Evolutionary conservation across 1,140 invertebrate genomes (phyloP), one percentile per base, ranked within the genome.

Genomic region (Phymorhynchus buccinoides): DNA sequence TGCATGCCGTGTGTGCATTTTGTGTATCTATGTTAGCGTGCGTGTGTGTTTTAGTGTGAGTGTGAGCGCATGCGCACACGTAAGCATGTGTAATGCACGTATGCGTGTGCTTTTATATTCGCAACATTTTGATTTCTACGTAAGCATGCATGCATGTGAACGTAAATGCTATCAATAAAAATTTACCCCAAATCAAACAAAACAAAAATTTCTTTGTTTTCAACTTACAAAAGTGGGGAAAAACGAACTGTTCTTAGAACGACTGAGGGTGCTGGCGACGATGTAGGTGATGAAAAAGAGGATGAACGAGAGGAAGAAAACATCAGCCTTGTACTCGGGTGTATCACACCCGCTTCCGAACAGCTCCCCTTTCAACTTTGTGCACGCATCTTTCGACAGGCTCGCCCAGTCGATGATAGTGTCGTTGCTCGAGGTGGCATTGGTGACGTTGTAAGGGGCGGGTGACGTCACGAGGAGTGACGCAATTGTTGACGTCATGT

Each of bases 221-320:
- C 48, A 27, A 89, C 92, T 91, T 88, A 93, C 92, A 87, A 89
- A 90, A 37, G 89, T 96, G 39, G 98, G 97, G 92, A 99, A 99
- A 94, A 98, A 99, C 37, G 97, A 94, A 41, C 97, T 96, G 88
- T 96, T 98, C 94, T 99, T 98, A 93, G 99, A 98, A 88, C 97
- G 96, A 93, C 99, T 99, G 39, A 99, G 94, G 80, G 96, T 94
- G 37, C 97, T 95, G 37, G 98, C 98, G 87, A 99, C 95, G 62
- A 96, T 93, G 93, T 98, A 99, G 37, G 99, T 99, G 83, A 97
- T 97, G 87, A 97, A 91, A 94, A 99, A 99, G 81, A 99, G 95
- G 79, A 99, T 95, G 89, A 98, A 95, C 85, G 98, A 99, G 96
- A 99, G 97, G 84, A 99, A 95, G 94, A 98, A 99, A 87, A 99